A percentile compares a stretch with the other conserved stretches of the same genome.
Evolutionary conservation across 2,797 vertebrate species (phyloP).

Genomic region (Enteromius viviparus): DNA sequence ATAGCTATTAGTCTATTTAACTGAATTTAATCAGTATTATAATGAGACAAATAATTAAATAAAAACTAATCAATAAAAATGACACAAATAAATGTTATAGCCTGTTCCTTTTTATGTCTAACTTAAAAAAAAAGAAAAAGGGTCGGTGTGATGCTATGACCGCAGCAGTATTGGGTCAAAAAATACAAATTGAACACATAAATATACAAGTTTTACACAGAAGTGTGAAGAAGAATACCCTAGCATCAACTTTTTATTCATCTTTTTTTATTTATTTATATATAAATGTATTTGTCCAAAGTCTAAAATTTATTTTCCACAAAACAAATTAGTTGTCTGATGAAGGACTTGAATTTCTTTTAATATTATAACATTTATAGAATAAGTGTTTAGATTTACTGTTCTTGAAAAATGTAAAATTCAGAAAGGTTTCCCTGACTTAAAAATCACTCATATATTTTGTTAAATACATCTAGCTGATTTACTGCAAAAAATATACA

Average conservation of each 20-base stretch:
- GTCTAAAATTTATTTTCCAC: neutral
- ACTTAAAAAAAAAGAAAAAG: neutral
- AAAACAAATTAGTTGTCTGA: neutral
- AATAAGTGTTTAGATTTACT: neutral
- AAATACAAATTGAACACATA: constrained; percentile 2
- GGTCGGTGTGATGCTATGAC: neutral
- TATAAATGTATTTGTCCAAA: neutral
- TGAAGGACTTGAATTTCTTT: no score
- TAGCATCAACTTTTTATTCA: neutral
- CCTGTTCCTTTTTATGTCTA: no score
- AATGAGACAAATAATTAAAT: neutral
- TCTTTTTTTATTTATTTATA: neutral
- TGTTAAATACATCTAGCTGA: neutral
- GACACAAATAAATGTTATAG: no score
- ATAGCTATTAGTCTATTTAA: neutral
- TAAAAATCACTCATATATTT: neutral
- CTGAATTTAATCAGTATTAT: neutral
- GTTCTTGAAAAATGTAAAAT: neutral
- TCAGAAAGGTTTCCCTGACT: neutral
- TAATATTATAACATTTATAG: no score
- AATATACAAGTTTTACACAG: neutral
- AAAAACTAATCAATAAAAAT: no score
- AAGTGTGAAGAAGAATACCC: neutral
- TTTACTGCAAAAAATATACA: neutral
- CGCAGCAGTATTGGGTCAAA: neutral